Evolutionary conservation across 2,888 invertebrate species (phyloP), one percentile per base, ranked within the genome.

Genomic region (Molanna angustata): DNA sequence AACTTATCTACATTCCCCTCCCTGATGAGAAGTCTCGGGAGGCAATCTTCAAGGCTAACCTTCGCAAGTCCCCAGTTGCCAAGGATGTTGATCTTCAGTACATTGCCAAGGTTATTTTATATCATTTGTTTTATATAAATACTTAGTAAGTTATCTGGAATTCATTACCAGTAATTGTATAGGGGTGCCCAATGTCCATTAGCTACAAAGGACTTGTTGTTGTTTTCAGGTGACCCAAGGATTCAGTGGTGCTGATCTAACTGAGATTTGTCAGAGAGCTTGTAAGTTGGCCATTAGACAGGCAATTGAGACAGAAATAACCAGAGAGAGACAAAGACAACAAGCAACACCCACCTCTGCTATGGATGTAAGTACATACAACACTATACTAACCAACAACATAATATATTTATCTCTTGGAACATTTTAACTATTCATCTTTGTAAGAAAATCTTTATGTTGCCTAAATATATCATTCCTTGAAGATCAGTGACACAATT

Each of bases 251-350:
- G 99, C 99, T 58, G 99, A 99, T 73, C 78, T 99, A 70, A 99
- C 98, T 9, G 99, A 99, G 81, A 94, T 99, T 67, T 99, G 99
- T 74, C 99, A 99, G 76, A 86, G 99, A 61, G 98, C 99, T 33
- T 98, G 98, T 75, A 99, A 99, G 76, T 80, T 98, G 65, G 99
- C 98, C 62, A 99, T 99, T 76, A 84, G 99, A 49, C 96, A 99
- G 71, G 90, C 92, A 64, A 99, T 99, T 70, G 98, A 99, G 76
- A 84, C 89, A 1, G 99, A 99, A 74, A 93, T 99, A 62, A 80
- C 86, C 37, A 82, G 90, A 61, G 97, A 98, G 75, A 86, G 88
- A 61, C 90, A 94, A 60, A 82, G 92, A 47, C 87, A 86, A 61
- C 87, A 90, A 70, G 83, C 86, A 22, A 56, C 55, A 14, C 81